Conservation (phyloP, 2,888 invertebrate genomes). For the Epistrophella euchroma region DNA sequence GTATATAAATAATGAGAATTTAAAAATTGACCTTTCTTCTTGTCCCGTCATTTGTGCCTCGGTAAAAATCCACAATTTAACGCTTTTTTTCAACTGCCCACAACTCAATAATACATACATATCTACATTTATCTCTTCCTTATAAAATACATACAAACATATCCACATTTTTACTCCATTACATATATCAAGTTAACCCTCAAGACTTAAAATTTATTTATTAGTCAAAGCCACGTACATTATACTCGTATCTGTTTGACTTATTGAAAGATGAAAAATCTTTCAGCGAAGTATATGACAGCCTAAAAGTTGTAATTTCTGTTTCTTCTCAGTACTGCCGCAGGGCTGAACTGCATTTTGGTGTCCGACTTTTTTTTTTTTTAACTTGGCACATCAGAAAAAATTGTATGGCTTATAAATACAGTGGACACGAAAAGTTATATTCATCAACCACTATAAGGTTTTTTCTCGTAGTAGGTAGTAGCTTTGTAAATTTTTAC, state of each 20-base stretch:
- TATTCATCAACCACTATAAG: background rate
- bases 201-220: conserved; percentile 67
- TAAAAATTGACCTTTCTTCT: conserved; percentile 56
- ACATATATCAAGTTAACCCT: conserved; percentile 42
- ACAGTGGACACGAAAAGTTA: background rate
- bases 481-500: too few relatives aligned
- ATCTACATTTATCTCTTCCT: conserved; percentile 7
- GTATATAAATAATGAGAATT: too few relatives aligned
- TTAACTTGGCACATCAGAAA: conserved; percentile 7
- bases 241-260: conserved; percentile 29
- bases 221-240: conserved; percentile 59
- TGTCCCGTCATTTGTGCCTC: conserved; percentile 48
- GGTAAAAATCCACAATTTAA: conserved; percentile 52
- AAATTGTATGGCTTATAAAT: conserved; percentile 20
- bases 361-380: conserved; percentile 48
- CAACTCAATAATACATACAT: background rate
- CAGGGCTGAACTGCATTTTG: conserved; percentile 69
- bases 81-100: conserved; percentile 17
- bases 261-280: conserved; percentile 67
- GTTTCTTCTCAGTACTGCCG: conserved; percentile 56
- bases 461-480: too few relatives aligned
- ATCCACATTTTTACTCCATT: background rate
- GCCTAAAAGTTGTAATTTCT: conserved; percentile 73
- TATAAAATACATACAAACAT: background rate
- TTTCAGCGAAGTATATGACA: conserved; percentile 35